phyloP scores from a whole-genome alignment of 2,888 invertebrate species.

The Microplitis manilae region DNA sequence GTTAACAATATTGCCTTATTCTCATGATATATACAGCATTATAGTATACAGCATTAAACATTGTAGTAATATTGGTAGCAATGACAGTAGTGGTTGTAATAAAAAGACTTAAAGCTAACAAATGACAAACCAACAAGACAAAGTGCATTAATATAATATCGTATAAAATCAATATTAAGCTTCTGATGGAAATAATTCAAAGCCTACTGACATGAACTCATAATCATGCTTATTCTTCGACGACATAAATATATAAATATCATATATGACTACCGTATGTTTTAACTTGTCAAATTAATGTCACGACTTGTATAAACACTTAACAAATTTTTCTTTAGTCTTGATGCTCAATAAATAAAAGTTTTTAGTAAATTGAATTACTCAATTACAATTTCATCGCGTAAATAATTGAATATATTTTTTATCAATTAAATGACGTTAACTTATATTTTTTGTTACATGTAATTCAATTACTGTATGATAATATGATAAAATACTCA shows the following conservation, averaged over 20 bases:
- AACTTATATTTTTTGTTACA: background rate
- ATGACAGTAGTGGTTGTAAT: background rate
- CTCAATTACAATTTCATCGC: background rate
- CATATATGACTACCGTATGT: background rate
- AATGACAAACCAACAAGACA: background rate
- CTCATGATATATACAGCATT: too few relatives aligned
- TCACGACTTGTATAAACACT: background rate
- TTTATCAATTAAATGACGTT: background rate
- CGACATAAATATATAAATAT: background rate
- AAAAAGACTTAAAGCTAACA: background rate
- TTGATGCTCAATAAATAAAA: background rate
- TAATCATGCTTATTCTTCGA: background rate
- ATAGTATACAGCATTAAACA: too few relatives aligned
- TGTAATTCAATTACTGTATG: background rate
- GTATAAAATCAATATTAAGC: background rate
- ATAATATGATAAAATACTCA: background rate
- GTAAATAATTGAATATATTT: background rate
- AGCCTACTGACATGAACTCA: conserved; percentile 1
- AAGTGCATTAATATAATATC: background rate
- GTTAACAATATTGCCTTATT: too few relatives aligned
- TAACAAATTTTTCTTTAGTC: background rate
- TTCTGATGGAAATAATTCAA: background rate
- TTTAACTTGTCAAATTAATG: background rate
- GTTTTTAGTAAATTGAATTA: background rate
- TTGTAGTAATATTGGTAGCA: background rate